These are phyloP conservation scores for Drosophila atripex DNA, from an alignment of 2,888 invertebrate species.

Conservation along the genomic window DNA sequence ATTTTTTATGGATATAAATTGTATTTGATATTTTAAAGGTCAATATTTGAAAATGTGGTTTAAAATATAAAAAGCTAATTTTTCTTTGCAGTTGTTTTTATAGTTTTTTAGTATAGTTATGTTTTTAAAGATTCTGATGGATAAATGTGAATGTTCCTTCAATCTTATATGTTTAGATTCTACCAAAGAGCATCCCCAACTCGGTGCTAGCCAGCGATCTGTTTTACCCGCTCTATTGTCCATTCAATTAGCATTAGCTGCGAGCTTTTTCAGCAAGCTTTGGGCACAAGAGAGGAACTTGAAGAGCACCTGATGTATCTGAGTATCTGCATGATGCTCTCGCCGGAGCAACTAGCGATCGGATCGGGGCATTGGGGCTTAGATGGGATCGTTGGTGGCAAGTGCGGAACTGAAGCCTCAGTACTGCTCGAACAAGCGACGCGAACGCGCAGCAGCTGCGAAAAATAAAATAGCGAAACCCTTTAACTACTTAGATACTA, in stretches of 20 bases:
- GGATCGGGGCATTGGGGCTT: constrained; percentile 10
- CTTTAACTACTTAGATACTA: constrained; percentile 38
- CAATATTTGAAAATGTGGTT: no score
- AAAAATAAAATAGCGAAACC: constrained; percentile 49
- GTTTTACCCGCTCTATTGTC: constrained; percentile 5
- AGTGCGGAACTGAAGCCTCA: constrained; percentile 72
- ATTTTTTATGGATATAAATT: neutral
- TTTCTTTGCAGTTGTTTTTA: no score
- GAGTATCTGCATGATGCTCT: constrained; percentile 19
- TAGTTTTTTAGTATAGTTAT: no score
- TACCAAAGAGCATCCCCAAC: neutral
- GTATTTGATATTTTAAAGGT: neutral
- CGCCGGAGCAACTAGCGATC: constrained; percentile 17
- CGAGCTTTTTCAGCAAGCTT: constrained; percentile 47
- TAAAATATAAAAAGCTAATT: no score
- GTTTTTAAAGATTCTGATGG: no score
- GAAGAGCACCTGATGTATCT: constrained; percentile 1
- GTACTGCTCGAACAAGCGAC: constrained; percentile 76
- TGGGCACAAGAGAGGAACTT: constrained; percentile 15
- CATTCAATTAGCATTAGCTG: constrained; percentile 31
- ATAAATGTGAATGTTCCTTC: no score
- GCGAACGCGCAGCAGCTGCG: constrained; percentile 58
- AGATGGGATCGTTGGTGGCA: constrained; percentile 60
- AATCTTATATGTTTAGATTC: no score
- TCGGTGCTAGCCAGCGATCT: neutral